These are phyloP conservation scores for Agrotis ipsilon DNA, from an alignment of 2,888 invertebrate genomes.

Conservation along the genomic window DNA sequence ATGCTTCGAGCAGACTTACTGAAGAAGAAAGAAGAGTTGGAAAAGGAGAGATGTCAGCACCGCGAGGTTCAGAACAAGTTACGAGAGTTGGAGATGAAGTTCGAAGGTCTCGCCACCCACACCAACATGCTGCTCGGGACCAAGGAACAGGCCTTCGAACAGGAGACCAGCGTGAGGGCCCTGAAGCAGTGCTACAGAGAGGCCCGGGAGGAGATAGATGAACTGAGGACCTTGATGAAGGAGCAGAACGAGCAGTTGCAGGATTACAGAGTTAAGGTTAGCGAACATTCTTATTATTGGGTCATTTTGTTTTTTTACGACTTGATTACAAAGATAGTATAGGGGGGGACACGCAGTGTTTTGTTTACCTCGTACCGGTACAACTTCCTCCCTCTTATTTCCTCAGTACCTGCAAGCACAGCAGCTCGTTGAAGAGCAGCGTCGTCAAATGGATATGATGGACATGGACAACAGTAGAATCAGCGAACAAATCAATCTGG, in stretches of 20 bases:
- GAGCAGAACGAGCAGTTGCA: slow-evolving; percentile 93
- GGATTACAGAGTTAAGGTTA: slow-evolving; percentile 93
- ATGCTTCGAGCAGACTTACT: slow-evolving; percentile 82
- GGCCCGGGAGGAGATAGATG: slow-evolving; percentile 91
- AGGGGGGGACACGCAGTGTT: too few relatives aligned
- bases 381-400: not conserved
- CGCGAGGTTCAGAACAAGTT: slow-evolving; percentile 87
- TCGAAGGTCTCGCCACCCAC: slow-evolving; percentile 79
- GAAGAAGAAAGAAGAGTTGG: slow-evolving; percentile 89
- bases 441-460: slow-evolving; percentile 93
- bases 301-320: too few relatives aligned
- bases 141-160: slow-evolving; percentile 92
- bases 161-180: slow-evolving; percentile 87
- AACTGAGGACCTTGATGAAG: slow-evolving; percentile 91
- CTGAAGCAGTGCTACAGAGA: slow-evolving; percentile 91
- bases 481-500: slow-evolving; percentile 93
- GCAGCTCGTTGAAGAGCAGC: slow-evolving; percentile 93
- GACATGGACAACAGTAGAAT: slow-evolving; percentile 94
- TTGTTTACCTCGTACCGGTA: too few relatives aligned
- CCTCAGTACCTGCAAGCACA: slow-evolving; percentile 92
- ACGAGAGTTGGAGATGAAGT: slow-evolving; percentile 85
- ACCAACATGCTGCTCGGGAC: slow-evolving; percentile 87
- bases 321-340: too few relatives aligned
- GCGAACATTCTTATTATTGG: not conserved
- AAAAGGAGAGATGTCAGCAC: slow-evolving; percentile 91